Percentiles rank a stretch among this genome's conserved stretches.
phyloP scores from a whole-genome alignment of 2,113 vertebrate species.

The Astatoreochromis straeleni region DNA sequence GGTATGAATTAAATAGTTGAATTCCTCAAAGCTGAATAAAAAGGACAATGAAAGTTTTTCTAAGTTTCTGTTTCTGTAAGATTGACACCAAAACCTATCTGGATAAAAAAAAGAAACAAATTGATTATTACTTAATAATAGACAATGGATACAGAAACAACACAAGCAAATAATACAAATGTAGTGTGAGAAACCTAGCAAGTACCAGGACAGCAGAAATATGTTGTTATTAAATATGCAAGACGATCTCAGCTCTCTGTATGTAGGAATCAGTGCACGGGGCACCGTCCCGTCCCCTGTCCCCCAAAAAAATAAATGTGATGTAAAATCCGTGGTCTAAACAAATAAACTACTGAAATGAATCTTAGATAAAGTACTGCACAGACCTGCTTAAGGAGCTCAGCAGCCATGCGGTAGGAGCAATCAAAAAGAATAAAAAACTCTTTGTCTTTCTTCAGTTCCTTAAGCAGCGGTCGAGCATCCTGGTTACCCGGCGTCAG shows the following conservation, averaged over 20 bases:
- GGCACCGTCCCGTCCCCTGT: background rate
- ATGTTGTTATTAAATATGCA: background rate
- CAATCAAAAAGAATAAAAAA: slow-evolving; percentile 96
- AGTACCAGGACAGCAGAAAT: background rate
- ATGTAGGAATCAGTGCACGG: background rate
- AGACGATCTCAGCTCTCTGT: background rate
- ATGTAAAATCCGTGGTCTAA: background rate
- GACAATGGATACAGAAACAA: background rate
- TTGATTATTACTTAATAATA: background rate
- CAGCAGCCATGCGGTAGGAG: slow-evolving; percentile 84
- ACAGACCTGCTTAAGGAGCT: slow-evolving; percentile 91
- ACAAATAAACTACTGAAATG: background rate
- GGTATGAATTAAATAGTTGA: background rate
- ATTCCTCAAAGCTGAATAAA: background rate
- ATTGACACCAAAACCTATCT: background rate
- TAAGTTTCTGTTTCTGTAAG: background rate
- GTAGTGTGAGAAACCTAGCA: background rate
- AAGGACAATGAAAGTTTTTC: background rate
- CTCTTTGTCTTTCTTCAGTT: slow-evolving; percentile 95
- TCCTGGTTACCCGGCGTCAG: slow-evolving; percentile 88
- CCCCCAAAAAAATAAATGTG: background rate
- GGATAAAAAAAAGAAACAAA: background rate
- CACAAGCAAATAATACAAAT: background rate
- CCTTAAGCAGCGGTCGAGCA: slow-evolving; percentile 90
- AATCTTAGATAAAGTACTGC: background rate